These are phyloP conservation scores for Scaptomyza pallida DNA, from an alignment of 1,140 invertebrate species.

Conservation along the genomic window DNA sequence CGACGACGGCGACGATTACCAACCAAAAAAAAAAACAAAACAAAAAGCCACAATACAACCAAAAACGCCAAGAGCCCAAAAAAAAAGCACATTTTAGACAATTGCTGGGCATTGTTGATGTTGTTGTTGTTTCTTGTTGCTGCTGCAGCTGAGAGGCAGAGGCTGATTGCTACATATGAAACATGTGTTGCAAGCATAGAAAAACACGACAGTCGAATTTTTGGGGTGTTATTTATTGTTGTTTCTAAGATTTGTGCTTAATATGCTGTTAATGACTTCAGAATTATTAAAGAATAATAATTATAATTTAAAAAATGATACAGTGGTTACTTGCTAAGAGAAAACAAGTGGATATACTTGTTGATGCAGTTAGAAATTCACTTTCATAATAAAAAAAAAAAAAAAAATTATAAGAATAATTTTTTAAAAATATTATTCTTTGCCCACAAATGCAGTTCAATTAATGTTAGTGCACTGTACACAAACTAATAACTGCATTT, in stretches of 20 bases:
- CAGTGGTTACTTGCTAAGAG: too few species aligned
- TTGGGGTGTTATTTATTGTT: conserved; percentile 10
- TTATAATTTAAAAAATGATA: too few species aligned
- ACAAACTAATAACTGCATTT: conserved; percentile 52
- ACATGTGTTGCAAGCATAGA: conserved; percentile 66
- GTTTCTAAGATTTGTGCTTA: conserved; percentile 15
- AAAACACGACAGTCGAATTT: conserved; percentile 18
- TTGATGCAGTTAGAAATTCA: too few species aligned
- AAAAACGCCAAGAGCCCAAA: conserved; percentile 36
- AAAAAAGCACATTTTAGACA: conserved; percentile 68
- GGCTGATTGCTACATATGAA: conserved; percentile 67
- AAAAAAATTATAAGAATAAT: too few species aligned
- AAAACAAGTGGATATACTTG: too few species aligned
- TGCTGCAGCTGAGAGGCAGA: conserved; percentile 24
- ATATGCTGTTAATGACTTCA: conserved; percentile 32
- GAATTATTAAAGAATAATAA: conserved; percentile 41
- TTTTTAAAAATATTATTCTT: too few species aligned
- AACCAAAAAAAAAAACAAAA: conserved; percentile 40
- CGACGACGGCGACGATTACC: conserved; percentile 64
- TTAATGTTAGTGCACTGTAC: background rate
- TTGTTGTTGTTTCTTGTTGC: conserved; percentile 29
- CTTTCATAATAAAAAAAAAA: too few species aligned
- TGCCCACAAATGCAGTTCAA: too few species aligned
- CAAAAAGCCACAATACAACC: conserved; percentile 28
- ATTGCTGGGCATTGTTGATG: too few species aligned